Conservation (phyloP, 2,888 invertebrate genomes). For the Leucoptera coffeella region DNA sequence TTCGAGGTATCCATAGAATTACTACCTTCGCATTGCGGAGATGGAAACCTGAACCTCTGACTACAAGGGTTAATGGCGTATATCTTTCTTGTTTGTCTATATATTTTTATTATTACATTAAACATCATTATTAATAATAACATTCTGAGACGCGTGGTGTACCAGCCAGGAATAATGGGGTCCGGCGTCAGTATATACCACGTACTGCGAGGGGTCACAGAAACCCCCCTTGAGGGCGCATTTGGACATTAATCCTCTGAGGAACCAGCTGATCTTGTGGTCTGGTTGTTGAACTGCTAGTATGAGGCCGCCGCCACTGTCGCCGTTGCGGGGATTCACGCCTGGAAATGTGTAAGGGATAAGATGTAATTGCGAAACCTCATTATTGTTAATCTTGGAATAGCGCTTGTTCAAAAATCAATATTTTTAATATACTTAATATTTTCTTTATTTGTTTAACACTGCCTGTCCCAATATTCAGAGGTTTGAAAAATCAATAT, state of each 20-base stretch:
- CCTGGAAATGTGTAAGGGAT: constrained; percentile 17
- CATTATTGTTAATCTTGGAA: not conserved
- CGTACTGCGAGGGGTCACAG: constrained; percentile 27
- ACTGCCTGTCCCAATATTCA: too few species aligned
- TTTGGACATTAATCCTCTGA: constrained; percentile 34
- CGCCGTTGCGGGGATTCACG: constrained; percentile 56
- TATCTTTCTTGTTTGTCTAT: too few species aligned
- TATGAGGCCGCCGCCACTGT: constrained; percentile 57
- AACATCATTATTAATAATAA: too few species aligned
- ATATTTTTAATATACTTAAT: not conserved
- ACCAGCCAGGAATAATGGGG: constrained; percentile 38
- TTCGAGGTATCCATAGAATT: too few species aligned
- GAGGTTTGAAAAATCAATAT: too few species aligned
- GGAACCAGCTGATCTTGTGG: constrained; percentile 28
- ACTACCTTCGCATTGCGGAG: too few species aligned
- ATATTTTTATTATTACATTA: too few species aligned
- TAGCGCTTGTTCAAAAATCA: not conserved
- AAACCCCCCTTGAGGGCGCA: constrained; percentile 15
- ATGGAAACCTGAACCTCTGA: too few species aligned
- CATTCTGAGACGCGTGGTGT: too few species aligned
- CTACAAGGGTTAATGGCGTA: too few species aligned
- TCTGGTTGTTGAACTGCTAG: constrained; percentile 25
- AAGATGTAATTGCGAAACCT: constrained; percentile 1
- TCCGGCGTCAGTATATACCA: constrained; percentile 30
- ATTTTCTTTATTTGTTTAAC: too few species aligned